A percentile compares a stretch with the other conserved stretches of the same genome.
Evolutionary conservation across 2,113 vertebrate genomes (phyloP).

Genomic region (Platysteira castanea): DNA sequence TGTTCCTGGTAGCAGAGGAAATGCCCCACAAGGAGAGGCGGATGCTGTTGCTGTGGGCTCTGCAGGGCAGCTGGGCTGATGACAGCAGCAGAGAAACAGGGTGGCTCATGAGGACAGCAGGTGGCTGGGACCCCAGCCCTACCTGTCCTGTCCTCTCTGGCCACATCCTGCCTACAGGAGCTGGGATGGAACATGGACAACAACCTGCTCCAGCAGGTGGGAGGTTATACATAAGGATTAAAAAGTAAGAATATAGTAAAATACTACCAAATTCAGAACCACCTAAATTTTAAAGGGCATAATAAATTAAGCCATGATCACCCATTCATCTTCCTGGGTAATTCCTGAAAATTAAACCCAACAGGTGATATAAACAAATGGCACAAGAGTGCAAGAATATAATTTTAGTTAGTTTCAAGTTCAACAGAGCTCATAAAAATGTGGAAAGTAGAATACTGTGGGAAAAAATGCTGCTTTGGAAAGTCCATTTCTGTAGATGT

Average conservation of each 20-base stretch:
- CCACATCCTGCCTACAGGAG: neutral
- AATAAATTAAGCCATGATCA: neutral
- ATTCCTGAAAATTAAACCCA: neutral
- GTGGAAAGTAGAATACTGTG: neutral
- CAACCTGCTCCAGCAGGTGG: neutral
- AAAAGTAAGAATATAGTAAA: neutral
- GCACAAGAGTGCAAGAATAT: neutral
- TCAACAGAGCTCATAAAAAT: accelerated
- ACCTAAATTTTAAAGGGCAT: neutral
- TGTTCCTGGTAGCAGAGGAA: neutral
- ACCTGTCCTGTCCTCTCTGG: neutral
- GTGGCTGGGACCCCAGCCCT: neutral
- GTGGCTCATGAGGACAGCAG: neutral
- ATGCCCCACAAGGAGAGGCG: neutral
- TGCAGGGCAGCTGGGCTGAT: neutral
- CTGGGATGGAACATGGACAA: neutral
- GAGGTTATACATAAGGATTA: neutral
- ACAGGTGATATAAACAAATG: neutral
- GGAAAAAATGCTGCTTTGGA: neutral
- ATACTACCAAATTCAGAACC: neutral
- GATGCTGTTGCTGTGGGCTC: neutral
- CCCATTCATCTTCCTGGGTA: neutral
- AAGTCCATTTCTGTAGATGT: neutral
- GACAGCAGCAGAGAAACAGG: neutral
- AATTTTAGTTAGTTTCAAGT: neutral